These are phyloP conservation scores for Vicugna pacos DNA, from an alignment of 2,113 vertebrate species.

Conservation along the genomic window DNA sequence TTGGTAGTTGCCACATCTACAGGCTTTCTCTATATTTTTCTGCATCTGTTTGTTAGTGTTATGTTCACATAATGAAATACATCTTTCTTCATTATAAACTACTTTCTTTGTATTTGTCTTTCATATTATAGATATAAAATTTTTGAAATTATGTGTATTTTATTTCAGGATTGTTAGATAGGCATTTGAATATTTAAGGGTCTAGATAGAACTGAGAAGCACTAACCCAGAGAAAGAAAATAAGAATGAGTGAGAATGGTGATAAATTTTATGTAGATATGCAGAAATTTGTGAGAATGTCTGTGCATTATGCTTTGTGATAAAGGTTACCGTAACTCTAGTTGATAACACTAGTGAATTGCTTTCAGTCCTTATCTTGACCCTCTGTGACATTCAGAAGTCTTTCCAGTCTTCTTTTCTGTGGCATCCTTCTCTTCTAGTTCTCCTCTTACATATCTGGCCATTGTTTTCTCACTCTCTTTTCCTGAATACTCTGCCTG, in stretches of 20 bases:
- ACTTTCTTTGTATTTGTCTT: not conserved
- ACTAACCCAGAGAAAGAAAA: not conserved
- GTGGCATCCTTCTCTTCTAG: not conserved
- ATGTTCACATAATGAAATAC: not conserved
- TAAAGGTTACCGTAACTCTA: not conserved
- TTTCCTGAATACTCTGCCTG: not conserved
- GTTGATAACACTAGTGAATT: not conserved
- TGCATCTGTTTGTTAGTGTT: not conserved
- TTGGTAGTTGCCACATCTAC: not conserved
- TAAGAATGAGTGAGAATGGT: not conserved
- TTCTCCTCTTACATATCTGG: not conserved
- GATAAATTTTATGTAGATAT: not conserved
- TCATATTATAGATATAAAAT: not conserved
- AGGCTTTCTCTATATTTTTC: not conserved
- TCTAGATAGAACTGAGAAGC: not conserved
- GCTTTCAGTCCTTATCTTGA: not conserved
- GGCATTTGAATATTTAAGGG: not conserved
- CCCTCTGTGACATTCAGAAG: not conserved
- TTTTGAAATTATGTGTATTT: conserved; percentile 1
- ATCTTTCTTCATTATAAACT: not conserved
- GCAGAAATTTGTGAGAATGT: not conserved
- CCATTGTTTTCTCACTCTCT: not conserved
- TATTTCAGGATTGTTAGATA: not conserved
- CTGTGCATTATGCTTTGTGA: not conserved
- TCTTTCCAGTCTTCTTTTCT: not conserved